Evolutionary conservation across 2,797 vertebrate genomes (phyloP), one percentile per base, ranked within the genome.

Genomic region (Meriones psammophilus): DNA sequence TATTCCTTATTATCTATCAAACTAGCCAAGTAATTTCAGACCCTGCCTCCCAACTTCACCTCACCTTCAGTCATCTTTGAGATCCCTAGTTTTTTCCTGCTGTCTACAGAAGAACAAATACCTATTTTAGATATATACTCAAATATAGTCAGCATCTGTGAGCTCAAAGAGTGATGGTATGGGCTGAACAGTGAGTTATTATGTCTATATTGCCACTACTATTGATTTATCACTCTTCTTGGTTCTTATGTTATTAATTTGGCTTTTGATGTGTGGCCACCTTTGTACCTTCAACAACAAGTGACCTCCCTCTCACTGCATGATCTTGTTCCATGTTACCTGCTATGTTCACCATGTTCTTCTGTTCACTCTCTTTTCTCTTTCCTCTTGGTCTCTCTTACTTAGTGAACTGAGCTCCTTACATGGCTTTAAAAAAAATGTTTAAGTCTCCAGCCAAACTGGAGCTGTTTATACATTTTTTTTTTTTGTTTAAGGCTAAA

Each of bases 401-500:
- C 36, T 66, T 54, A 77, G 50, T 64, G 56, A 77, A 30, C 28
- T 71, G 26, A 92, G 2, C 1, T 85, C n/a, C 87, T 83, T 80
- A 36, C 24, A 39, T 10, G 30, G 42, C 83, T n/a, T 36, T 30
- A 17, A 36, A 36, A 60, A 13, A 66, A 68, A 79, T 39, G 22
- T 78, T 60, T 78, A 30, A 71, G 74, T 79, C 22, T 95, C 42
- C 1, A 58, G 80, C 12, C 26, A 76, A 92, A 89, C 28, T 50
- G 71, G 17, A 83, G 28, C 46, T 78, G 58, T 80, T 95, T 50
- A 13, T 76, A 92, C 85, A 91, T 60, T 91, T 94, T 93, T 93
- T n/a, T n/a, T 71, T 89, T 93, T 71, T 89, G 12, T 90, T 88
- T 92, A 89, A 91, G 50, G 87, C 26, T 66, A 78, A 85, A 96